Conservation (phyloP, 2,113 vertebrate species). For the Solenodon paradoxus region DNA sequence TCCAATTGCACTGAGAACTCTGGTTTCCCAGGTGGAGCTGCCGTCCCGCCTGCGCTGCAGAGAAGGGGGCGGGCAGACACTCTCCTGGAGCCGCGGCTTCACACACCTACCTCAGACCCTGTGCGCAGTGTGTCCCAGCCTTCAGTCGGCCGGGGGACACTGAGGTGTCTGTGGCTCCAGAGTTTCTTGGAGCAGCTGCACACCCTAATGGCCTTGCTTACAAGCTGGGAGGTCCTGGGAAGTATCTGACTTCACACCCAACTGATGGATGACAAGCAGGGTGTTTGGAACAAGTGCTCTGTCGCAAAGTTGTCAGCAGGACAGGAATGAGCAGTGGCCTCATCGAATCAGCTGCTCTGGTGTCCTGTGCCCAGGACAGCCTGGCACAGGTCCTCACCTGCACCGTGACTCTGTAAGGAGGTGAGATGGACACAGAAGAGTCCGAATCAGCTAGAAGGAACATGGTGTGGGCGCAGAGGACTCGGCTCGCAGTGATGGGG, state of each 20-base stretch:
- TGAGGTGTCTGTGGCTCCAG: background rate
- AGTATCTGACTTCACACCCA: background rate
- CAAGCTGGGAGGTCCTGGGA: background rate
- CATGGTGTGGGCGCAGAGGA: too few species aligned
- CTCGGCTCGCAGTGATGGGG: background rate
- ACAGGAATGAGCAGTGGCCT: background rate
- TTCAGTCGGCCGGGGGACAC: accelerated
- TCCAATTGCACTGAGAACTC: background rate
- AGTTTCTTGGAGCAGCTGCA: background rate
- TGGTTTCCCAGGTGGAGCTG: background rate
- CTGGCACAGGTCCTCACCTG: background rate
- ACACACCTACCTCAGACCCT: accelerated
- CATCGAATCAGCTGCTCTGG: accelerated
- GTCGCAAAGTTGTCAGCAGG: background rate
- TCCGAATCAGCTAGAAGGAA: background rate
- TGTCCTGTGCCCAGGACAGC: accelerated
- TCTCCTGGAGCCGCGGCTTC: accelerated
- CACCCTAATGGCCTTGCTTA: accelerated
- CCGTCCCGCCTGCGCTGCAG: background rate
- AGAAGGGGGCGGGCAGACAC: too few species aligned
- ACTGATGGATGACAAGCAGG: background rate
- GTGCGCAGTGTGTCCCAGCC: accelerated
- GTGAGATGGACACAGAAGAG: too few species aligned
- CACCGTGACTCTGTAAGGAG: accelerated
- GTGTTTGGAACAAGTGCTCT: background rate